These are phyloP conservation scores for Lasioglossum lativentre DNA, from an alignment of 2,888 invertebrate genomes.

Conservation along the genomic window DNA sequence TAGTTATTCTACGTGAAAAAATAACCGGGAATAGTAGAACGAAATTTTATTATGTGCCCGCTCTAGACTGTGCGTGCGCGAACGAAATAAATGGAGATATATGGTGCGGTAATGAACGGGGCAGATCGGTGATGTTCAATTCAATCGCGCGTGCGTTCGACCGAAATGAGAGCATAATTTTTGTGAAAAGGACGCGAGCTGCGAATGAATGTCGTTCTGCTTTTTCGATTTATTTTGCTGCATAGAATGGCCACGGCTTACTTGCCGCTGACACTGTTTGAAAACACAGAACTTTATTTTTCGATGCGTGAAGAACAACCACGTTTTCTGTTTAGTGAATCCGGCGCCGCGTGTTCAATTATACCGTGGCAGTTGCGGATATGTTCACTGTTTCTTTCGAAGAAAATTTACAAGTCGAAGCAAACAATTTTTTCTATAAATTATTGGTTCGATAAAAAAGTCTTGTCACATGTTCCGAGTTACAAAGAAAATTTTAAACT, in stretches of 20 bases:
- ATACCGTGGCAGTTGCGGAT: background rate
- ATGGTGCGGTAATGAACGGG: background rate
- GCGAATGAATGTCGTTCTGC: background rate
- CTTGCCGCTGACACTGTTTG: background rate
- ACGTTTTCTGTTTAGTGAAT: background rate
- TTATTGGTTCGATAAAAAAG: background rate
- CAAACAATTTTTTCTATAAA: background rate
- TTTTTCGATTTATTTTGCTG: background rate
- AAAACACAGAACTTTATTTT: background rate
- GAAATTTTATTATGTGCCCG: background rate
- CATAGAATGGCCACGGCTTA: too few species aligned
- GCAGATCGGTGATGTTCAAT: background rate
- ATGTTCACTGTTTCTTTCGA: background rate
- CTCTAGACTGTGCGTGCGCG: background rate
- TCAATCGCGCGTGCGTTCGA: background rate
- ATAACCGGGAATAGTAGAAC: background rate
- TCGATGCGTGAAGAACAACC: background rate
- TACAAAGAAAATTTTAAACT: background rate
- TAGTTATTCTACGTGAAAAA: constrained; percentile 4
- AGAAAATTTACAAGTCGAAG: background rate
- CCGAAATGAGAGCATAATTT: background rate
- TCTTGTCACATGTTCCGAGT: background rate
- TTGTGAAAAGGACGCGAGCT: background rate
- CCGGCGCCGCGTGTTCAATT: too few species aligned
- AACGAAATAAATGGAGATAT: background rate